These are phyloP conservation scores for Erebia ligea DNA, from an alignment of 2,888 invertebrate genomes.

Conservation along the genomic window DNA sequence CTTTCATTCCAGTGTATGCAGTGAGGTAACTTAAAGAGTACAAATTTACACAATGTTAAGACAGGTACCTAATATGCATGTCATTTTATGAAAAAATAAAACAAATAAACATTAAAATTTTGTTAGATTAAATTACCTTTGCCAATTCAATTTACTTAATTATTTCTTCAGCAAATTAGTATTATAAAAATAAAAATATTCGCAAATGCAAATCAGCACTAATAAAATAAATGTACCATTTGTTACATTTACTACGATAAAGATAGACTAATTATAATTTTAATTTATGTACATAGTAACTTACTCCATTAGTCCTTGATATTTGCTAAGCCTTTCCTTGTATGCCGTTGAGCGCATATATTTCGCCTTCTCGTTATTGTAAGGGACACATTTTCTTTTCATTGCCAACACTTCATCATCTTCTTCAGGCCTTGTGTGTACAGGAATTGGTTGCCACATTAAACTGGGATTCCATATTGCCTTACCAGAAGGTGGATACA, in stretches of 20 bases:
- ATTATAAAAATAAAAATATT: no score
- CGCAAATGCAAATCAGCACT: no score
- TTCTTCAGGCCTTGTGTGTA: conserved; percentile 86
- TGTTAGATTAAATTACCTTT: no score
- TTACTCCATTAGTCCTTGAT: conserved; percentile 84
- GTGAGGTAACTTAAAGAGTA: conserved; percentile 82
- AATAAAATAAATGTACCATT: no score
- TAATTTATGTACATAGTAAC: conserved; percentile 43
- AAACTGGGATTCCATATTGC: conserved; percentile 85
- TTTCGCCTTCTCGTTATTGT: conserved; percentile 80
- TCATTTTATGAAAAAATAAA: no score
- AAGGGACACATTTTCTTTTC: conserved; percentile 87
- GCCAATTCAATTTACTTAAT: no score
- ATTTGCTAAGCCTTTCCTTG: conserved; percentile 80
- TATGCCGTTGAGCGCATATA: conserved; percentile 79
- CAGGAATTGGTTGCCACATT: conserved; percentile 90
- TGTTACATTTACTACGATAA: no score
- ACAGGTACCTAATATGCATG: no score
- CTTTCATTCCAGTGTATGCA: conserved; percentile 82
- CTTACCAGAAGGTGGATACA: conserved; percentile 85
- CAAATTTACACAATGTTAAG: background rate
- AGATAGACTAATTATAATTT: background rate
- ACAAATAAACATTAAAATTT: no score
- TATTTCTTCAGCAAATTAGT: no score
- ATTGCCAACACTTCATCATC: conserved; percentile 84